These are phyloP conservation scores for Diglossa cyanea DNA, from an alignment of 2,797 vertebrate genomes.

Conservation along the genomic window DNA sequence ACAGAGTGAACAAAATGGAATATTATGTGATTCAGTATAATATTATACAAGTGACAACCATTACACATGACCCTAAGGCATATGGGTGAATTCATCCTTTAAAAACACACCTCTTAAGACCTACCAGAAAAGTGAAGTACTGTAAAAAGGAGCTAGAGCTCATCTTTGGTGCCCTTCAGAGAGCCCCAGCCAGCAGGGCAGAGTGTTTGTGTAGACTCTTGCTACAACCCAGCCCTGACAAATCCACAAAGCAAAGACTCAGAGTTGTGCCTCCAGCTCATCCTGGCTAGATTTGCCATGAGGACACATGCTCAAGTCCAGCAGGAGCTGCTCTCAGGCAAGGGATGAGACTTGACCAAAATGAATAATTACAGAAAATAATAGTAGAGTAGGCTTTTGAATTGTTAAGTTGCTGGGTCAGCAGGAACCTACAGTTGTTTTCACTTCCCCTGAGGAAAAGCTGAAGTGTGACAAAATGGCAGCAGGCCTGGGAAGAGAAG, in stretches of 20 bases:
- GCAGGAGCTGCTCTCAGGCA: background rate
- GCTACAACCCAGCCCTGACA: background rate
- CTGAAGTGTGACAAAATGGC: background rate
- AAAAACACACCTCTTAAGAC: background rate
- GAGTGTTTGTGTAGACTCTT: background rate
- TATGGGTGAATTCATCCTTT: background rate
- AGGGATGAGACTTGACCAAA: background rate
- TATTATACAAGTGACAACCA: background rate
- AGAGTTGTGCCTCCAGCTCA: background rate
- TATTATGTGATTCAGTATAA: background rate
- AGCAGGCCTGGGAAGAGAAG: background rate
- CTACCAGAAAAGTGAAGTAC: background rate
- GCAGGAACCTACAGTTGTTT: background rate
- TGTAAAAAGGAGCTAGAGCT: background rate
- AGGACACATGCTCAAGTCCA: accelerated
- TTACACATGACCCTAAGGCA: background rate
- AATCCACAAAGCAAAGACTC: background rate
- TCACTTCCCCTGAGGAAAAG: background rate
- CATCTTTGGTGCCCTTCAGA: background rate
- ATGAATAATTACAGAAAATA: background rate
- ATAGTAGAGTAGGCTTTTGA: background rate
- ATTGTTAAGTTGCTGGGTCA: background rate
- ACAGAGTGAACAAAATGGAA: background rate
- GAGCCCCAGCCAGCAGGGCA: background rate
- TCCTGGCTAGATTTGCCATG: accelerated